These are phyloP conservation scores for Neodontobutis hainanensis DNA, from an alignment of 2,113 vertebrate species.

Conservation along the genomic window DNA sequence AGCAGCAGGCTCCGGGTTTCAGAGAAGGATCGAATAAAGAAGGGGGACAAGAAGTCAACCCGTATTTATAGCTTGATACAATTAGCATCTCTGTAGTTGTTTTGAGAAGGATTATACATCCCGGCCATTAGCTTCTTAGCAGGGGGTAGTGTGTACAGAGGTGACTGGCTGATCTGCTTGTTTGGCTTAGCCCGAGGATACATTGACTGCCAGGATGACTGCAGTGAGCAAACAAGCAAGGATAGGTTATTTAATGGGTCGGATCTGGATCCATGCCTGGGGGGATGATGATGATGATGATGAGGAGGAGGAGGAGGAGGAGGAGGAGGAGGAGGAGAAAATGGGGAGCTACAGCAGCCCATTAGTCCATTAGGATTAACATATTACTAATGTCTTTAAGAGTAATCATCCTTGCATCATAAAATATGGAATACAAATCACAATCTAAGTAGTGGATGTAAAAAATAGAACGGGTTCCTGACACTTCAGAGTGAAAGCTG, in stretches of 20 bases:
- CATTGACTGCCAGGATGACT: constrained; percentile 58
- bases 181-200: constrained; percentile 77
- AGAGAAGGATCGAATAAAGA: constrained; percentile 60
- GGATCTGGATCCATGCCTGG: constrained; percentile 26
- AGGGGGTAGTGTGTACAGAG: constrained; percentile 73
- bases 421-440: no score
- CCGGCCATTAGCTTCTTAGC: constrained; percentile 77
- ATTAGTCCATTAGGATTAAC: neutral
- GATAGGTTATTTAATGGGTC: constrained; percentile 55
- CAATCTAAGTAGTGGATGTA: no score
- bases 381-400: no score
- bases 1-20: neutral
- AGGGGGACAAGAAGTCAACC: constrained; percentile 66
- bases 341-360: neutral
- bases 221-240: constrained; percentile 65
- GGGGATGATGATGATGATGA: constrained; percentile 9
- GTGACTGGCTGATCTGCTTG: constrained; percentile 80
- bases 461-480: no score
- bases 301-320: neutral
- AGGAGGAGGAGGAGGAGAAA: neutral
- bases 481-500: constrained; percentile 17
- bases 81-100: constrained; percentile 82
- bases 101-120: constrained; percentile 81
- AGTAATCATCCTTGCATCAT: no score
- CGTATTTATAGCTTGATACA: constrained; percentile 81